Conservation (phyloP, 2,888 invertebrate species). For the Xestia ashworthii region DNA sequence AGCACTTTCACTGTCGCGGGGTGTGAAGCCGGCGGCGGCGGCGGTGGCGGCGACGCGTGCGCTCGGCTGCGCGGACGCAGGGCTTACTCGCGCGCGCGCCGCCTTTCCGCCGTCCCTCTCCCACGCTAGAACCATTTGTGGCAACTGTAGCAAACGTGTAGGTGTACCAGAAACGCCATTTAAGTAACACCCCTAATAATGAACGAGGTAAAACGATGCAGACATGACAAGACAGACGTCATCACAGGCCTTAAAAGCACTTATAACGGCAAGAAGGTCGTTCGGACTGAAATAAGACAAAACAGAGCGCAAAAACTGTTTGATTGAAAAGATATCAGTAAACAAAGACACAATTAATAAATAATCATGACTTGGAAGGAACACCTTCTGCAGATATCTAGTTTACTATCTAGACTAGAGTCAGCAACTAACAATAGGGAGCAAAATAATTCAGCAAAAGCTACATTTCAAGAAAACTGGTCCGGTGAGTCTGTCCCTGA, state of each 20-base stretch:
- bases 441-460: conserved; percentile 48
- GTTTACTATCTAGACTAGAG: conserved; percentile 4
- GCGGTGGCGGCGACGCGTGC: conserved; percentile 76
- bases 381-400: conserved; percentile 16
- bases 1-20: conserved; percentile 84
- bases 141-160: conserved; percentile 81
- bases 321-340: conserved; percentile 14
- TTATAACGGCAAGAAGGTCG: conserved; percentile 52
- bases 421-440: conserved; percentile 18
- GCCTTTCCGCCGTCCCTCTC: conserved; percentile 76
- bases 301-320: conserved; percentile 15
- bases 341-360: conserved; percentile 39
- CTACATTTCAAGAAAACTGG: conserved; percentile 76
- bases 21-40: conserved; percentile 65
- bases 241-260: conserved; percentile 28
- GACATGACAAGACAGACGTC: conserved; percentile 43
- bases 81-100: conserved; percentile 83
- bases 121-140: conserved; percentile 77
- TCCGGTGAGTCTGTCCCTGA: conserved; percentile 69
- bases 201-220: conserved; percentile 49
- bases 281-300: conserved; percentile 18
- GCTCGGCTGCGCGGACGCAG: conserved; percentile 83
- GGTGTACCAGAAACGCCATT: conserved; percentile 86
- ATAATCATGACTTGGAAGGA: conserved; percentile 12
- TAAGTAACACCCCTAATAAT: conserved; percentile 80